Conservation (phyloP, 2,797 vertebrate genomes). For the Mormyrus hasselquistii region DNA sequence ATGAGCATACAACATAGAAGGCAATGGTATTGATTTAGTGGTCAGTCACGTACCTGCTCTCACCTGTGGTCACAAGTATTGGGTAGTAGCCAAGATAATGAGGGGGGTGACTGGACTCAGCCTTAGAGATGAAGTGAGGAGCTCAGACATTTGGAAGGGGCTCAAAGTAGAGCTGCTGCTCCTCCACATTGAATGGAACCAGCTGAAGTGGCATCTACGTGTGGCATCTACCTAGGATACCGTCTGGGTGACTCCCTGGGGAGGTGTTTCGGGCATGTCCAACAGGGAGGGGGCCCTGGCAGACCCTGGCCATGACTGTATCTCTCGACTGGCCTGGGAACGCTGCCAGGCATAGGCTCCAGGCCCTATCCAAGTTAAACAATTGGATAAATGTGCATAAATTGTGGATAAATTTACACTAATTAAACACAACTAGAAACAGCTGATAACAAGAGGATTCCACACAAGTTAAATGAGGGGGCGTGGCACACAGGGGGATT, state of each 20-base stretch:
- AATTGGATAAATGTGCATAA: not conserved
- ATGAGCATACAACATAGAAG: not conserved
- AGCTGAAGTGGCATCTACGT: not conserved
- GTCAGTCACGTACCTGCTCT: not conserved
- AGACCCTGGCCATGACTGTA: not conserved
- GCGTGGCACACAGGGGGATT: not conserved
- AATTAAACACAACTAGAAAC: not conserved
- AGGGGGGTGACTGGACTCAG: not conserved
- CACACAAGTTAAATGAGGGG: not conserved
- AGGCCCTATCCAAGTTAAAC: not conserved
- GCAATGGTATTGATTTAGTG: not conserved
- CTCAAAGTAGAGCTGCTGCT: not conserved
- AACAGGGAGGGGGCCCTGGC: not conserved
- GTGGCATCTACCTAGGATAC: not conserved
- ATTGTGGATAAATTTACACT: not conserved
- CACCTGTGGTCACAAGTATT: not conserved
- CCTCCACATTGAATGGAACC: not conserved
- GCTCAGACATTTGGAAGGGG: not conserved
- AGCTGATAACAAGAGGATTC: not conserved
- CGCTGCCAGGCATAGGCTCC: not conserved
- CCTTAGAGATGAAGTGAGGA: not conserved
- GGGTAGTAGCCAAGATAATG: not conserved
- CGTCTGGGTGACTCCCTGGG: not conserved
- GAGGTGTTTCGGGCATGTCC: not conserved
- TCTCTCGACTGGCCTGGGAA: not conserved